A percentile compares a stretch with the other conserved stretches of the same genome.
Conservation (phyloP, 2,113 vertebrate genomes). For the Ibidorhyncha struthersii region DNA sequence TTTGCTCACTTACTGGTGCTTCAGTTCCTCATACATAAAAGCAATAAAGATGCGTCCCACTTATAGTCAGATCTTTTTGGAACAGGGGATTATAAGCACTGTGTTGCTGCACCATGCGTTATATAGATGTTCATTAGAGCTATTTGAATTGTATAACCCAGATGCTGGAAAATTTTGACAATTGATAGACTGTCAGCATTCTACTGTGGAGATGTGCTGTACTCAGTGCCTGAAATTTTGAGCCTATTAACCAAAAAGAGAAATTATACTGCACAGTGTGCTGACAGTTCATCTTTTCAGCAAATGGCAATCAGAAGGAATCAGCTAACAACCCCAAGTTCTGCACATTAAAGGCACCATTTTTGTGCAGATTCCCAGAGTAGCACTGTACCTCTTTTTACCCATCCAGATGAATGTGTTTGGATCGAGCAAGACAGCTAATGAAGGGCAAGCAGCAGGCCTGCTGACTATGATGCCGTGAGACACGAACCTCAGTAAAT, state of each 20-base stretch:
- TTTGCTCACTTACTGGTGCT: background rate
- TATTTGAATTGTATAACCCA: background rate
- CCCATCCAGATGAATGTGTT: background rate
- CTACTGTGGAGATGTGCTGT: background rate
- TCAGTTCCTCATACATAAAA: background rate
- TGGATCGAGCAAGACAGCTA: background rate
- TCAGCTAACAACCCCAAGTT: background rate
- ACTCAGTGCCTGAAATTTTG: background rate
- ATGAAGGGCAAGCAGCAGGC: background rate
- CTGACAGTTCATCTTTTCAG: conserved; percentile 1
- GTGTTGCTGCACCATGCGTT: background rate
- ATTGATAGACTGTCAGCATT: background rate
- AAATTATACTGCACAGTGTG: background rate
- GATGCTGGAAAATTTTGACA: background rate
- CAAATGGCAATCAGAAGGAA: background rate
- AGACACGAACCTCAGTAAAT: background rate
- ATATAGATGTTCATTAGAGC: background rate
- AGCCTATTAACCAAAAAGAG: background rate
- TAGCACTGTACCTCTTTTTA: background rate
- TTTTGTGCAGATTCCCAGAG: background rate
- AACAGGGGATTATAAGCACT: background rate
- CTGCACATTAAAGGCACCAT: background rate
- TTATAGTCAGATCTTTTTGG: background rate
- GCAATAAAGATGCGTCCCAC: background rate
- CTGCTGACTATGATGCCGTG: background rate